Evolutionary conservation across 1,140 invertebrate genomes (phyloP).

Genomic region (Nylanderia fulva): DNA sequence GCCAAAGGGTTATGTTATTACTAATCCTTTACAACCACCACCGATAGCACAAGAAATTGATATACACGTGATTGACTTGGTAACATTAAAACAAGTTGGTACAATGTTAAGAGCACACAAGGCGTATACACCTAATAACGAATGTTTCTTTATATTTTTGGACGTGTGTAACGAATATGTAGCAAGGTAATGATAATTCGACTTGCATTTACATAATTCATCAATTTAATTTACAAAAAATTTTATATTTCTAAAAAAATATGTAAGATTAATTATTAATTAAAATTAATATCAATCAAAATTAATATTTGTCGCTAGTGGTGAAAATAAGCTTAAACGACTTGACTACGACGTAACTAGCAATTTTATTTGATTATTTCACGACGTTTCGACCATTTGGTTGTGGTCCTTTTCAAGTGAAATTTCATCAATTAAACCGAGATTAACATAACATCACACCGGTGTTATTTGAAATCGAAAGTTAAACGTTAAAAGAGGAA

Average conservation of each 20-base stretch:
- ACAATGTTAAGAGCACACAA: conserved; percentile 94
- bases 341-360: no score
- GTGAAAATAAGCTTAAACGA: no score
- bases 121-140: conserved; percentile 94
- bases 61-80: conserved; percentile 95
- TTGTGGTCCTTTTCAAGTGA: no score
- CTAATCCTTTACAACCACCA: conserved; percentile 93
- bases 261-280: conserved; percentile 1
- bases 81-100: conserved; percentile 92
- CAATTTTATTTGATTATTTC: no score
- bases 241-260: neutral
- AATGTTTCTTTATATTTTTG: conserved; percentile 96
- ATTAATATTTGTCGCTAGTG: no score
- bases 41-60: conserved; percentile 97
- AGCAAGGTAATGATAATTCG: conserved; percentile 89
- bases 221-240: neutral
- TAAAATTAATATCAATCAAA: no score
- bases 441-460: no score
- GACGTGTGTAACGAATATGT: conserved; percentile 95
- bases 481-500: no score
- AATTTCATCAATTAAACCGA: no score
- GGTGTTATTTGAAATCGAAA: no score
- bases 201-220: conserved; percentile 30
- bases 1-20: conserved; percentile 92
- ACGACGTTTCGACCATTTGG: no score